Evolutionary conservation across 2,797 vertebrate species (phyloP), one percentile per base, ranked within the genome.

Genomic region (Siniperca obscura): DNA sequence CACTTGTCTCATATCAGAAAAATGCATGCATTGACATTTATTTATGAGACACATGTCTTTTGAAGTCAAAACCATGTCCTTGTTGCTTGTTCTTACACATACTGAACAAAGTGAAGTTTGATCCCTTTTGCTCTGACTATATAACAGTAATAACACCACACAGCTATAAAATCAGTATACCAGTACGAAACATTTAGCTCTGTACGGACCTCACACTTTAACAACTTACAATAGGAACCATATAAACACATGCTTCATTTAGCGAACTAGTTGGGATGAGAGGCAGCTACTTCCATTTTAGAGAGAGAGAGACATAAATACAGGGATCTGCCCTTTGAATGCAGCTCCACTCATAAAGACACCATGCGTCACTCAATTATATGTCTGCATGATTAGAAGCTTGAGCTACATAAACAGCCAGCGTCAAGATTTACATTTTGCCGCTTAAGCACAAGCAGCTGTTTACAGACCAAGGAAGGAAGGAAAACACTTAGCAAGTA

Each of bases 311-410:
- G 88, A 91, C 93, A 92, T 94, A 94, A 95, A 94, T 94, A 95
- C 90, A 95, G 94, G 94, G 94, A 94, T 95, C 92, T 95, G 93
- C 93, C 91, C 94, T 96, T 95, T 96, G 95, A 96, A 95, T 95
- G 93, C 93, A 94, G 93, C 94, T 95, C 91, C 85, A 89, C 94
- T 94, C 94, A 92, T 96, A 95, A 96, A 96, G 94, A 95, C 92
- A 95, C 95, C 95, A 94, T 92, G 93, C 93, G 93, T 96, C 94
- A 95, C 94, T 93, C 94, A 95, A 95, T 96, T 95, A 96, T 94
- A 96, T 48, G 94, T 95, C 93, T 93, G 93, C 95, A 94, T 96
- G 96, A 96, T 96, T 96, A 96, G 95, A 96, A 96, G 96, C 96
- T 94, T 94, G 95, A 91, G 92, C 94, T 95, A 92, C 94, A 90